Evolutionary conservation across 2,113 vertebrate species (phyloP).

Genomic region (Mirounga angustirostris): DNA sequence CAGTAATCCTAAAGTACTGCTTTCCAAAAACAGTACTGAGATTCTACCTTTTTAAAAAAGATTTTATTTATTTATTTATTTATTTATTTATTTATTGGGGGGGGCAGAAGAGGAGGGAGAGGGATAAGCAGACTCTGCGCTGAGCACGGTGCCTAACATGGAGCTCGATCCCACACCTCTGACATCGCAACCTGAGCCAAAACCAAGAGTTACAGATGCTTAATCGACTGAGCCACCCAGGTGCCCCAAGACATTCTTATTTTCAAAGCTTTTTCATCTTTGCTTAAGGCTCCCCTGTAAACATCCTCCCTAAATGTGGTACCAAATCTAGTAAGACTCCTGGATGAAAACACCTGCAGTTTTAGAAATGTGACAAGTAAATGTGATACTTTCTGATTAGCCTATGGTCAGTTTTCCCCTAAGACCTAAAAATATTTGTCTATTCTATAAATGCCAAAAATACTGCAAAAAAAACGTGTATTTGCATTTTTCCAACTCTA

Average conservation of each 20-base stretch:
- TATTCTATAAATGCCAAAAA: slow-evolving; percentile 34
- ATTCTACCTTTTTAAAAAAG: background rate
- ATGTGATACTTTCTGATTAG: background rate
- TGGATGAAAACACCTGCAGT: slow-evolving; percentile 61
- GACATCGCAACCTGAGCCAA: too few relatives aligned
- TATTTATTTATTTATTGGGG: too few relatives aligned
- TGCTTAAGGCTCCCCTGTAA: slow-evolving; percentile 40
- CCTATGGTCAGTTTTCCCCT: background rate
- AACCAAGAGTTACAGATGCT: too few relatives aligned
- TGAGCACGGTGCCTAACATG: too few relatives aligned
- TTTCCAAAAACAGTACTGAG: background rate
- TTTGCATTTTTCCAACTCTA: background rate
- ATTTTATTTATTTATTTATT: too few relatives aligned
- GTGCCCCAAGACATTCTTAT: background rate
- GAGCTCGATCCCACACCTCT: too few relatives aligned
- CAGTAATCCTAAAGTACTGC: background rate
- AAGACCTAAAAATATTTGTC: slow-evolving; percentile 31
- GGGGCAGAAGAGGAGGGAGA: too few relatives aligned
- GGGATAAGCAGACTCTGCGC: too few relatives aligned
- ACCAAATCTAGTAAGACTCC: slow-evolving; percentile 64
- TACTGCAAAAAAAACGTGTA: background rate
- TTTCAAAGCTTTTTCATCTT: slow-evolving; percentile 63
- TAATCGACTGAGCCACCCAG: too few relatives aligned
- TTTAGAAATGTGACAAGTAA: slow-evolving; percentile 7
- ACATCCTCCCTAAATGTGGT: slow-evolving; percentile 57